Percentiles rank a stretch among this genome's conserved stretches.
Conservation (phyloP, 2,888 invertebrate species). For the Plebejus anna region DNA sequence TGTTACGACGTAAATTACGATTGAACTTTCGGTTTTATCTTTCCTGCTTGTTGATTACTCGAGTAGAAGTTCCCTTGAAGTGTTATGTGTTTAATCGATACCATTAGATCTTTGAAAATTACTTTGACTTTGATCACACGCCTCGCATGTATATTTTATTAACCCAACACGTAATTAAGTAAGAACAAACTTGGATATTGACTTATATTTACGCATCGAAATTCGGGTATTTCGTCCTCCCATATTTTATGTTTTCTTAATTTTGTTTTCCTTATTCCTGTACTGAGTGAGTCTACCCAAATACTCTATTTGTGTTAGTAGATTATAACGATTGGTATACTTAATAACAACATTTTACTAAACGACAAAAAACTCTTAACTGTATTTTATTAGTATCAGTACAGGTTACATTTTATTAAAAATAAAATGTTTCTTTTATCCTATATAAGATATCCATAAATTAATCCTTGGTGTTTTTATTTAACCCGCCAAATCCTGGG, state of each 20-base stretch:
- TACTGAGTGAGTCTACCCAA: neutral
- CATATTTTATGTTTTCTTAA: neutral
- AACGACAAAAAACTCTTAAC: neutral
- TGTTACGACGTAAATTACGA: slow-evolving; percentile 62
- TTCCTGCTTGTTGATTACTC: slow-evolving; percentile 56
- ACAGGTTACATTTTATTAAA: slow-evolving; percentile 1
- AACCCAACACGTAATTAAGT: slow-evolving; percentile 27
- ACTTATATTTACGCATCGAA: slow-evolving; percentile 13
- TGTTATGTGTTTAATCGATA: slow-evolving; percentile 60
- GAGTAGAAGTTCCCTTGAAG: slow-evolving; percentile 53
- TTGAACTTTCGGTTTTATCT: slow-evolving; percentile 66
- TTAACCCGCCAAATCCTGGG: slow-evolving; percentile 26
- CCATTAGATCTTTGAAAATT: slow-evolving; percentile 54
- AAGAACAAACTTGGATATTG: slow-evolving; percentile 23
- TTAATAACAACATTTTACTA: neutral
- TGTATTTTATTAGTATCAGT: neutral
- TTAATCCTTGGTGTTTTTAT: slow-evolving; percentile 11
- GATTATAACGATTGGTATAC: neutral
- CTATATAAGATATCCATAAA: slow-evolving; percentile 11
- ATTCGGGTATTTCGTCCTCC: neutral
- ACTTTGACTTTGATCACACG: slow-evolving; percentile 51
- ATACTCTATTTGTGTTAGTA: neutral
- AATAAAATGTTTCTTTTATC: neutral
- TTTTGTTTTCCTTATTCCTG: neutral
- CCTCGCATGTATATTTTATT: slow-evolving; percentile 41